Conservation (phyloP, 2,888 invertebrate species). For the Reticulitermes lucifugus region DNA sequence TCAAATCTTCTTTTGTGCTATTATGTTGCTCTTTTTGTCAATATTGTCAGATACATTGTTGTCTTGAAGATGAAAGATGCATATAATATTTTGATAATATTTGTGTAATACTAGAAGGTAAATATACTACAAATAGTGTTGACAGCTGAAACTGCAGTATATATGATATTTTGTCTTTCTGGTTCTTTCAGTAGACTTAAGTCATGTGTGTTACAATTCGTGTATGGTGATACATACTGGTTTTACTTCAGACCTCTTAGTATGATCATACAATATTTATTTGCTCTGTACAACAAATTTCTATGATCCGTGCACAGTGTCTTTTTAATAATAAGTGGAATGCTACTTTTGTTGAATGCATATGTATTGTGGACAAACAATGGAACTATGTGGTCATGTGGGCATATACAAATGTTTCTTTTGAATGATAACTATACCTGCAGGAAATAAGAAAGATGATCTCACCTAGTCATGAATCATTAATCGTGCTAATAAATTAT, state of each 20-base stretch:
- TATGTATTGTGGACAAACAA: neutral
- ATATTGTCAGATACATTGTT: no score
- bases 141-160: neutral
- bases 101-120: neutral
- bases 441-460: neutral
- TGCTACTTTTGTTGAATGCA: neutral
- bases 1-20: no score
- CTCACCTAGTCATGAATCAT: constrained; percentile 16
- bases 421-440: neutral
- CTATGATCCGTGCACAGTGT: neutral
- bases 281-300: neutral
- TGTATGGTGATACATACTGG: neutral
- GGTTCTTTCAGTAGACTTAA: neutral
- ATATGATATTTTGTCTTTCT: neutral
- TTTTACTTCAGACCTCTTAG: neutral
- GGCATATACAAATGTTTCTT: neutral
- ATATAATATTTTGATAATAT: neutral
- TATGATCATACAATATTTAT: neutral
- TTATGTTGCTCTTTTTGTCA: no score
- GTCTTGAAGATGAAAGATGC: neutral
- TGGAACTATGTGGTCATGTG: no score
- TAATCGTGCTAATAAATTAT: constrained; percentile 12
- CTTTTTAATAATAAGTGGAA: neutral
- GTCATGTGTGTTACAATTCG: neutral
- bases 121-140: no score